Base-by-base conservation (phyloP, 2,113 vertebrate species). In the Rhea americana region DNA sequence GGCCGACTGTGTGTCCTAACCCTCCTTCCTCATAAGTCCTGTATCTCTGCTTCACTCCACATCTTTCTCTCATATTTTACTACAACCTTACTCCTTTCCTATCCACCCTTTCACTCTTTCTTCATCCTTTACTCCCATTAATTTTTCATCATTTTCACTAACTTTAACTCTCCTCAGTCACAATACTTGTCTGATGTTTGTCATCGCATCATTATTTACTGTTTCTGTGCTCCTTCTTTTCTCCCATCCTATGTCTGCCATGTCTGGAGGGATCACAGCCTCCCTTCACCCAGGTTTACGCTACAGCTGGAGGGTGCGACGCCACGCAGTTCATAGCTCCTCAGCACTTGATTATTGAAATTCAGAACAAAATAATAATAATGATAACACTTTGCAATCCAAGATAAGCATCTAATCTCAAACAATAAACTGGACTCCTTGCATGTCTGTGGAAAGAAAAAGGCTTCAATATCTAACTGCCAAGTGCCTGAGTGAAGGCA, bases 401-500 rank as follows among this genome's bases (percentile, higher is more conserved):
- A 90, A 68, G 14, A 12, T 58, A 82, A 62, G 2, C 41, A 50
- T 7, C 16, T 85, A 53, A 90, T 80, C 45, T 45, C 50, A 77
- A 45, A 85, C 26, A 91, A 70, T 85, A 91, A 82, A 2, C 7
- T 63, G 30, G 12, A 22, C 24, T 59, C 10, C 59, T 87, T 81
- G 24, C 80, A 77, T 48, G 37, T 70, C 88, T 70, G 19, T 90
- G 87, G 30, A 88, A 74, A 91, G 53, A 87, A 43, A 87, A 30
- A 82, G 43, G 68, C 43, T 87, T 82, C 53, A 91, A 86, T 59
- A 78, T 32, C 21, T 65, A 61, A 56, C 88, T 78, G 83, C 90
- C 53, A 95, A 91, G 86, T 15, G 37, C 18, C 35, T 71, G 37
- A 83, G 51, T 83, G 68, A 95, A 91, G 80, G 61, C 51, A 51